Evolutionary conservation across 37 sponge, comb jelly and placozoan genomes (phyloP).

Genomic region (Eunapius fragilis): DNA sequence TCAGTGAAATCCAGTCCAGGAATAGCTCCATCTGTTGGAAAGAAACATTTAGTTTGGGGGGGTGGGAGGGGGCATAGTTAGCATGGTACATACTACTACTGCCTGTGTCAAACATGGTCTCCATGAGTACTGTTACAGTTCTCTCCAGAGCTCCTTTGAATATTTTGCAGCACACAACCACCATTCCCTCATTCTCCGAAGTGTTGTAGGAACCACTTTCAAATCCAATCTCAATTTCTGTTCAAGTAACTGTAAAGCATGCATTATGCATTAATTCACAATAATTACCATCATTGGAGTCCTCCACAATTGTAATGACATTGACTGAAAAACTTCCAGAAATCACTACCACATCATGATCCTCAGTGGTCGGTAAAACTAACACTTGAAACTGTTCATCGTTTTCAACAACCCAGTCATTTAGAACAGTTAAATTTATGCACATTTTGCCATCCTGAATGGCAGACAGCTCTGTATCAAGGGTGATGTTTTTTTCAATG

Average conservation of each 20-base stretch:
- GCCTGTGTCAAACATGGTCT: neutral
- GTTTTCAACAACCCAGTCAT: neutral
- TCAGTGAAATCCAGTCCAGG: neutral
- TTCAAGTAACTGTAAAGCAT: neutral
- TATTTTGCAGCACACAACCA: neutral
- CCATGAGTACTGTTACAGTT: neutral
- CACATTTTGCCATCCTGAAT: neutral
- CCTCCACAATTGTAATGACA: neutral
- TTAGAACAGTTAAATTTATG: neutral
- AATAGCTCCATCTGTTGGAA: neutral
- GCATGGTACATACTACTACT: no score
- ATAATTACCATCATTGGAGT: neutral
- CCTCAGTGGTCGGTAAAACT: neutral
- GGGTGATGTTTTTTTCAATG: neutral
- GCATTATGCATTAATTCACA: no score
- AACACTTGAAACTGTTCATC: neutral
- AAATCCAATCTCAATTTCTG: neutral
- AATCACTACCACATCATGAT: neutral
- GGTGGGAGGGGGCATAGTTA: no score
- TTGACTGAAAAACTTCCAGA: neutral
- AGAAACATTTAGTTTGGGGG: no score
- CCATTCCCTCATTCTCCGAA: neutral
- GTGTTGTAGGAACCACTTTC: neutral
- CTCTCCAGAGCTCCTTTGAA: neutral
- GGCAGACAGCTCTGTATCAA: neutral